These are phyloP conservation scores for Spilogale gracilis DNA, from an alignment of 2,113 vertebrate species.

Conservation along the genomic window DNA sequence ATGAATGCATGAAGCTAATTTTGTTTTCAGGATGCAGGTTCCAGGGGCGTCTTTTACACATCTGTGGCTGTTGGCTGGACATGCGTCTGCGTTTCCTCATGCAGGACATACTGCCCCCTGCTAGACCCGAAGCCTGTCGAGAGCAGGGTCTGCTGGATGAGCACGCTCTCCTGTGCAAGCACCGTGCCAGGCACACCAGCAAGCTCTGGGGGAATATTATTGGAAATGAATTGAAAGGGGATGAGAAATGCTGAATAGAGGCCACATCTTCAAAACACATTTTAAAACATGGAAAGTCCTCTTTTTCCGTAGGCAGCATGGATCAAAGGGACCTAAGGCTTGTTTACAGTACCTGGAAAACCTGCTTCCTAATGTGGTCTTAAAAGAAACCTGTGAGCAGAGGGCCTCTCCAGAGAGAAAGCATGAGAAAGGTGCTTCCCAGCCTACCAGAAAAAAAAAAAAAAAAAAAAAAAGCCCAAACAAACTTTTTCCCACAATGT, in stretches of 20 bases:
- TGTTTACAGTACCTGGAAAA: neutral
- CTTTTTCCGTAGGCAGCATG: neutral
- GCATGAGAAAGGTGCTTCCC: neutral
- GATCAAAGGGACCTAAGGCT: neutral
- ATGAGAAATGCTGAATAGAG: neutral
- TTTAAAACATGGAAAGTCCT: neutral
- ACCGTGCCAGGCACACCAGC: neutral
- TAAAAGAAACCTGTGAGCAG: neutral
- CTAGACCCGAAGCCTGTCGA: rapidly evolving
- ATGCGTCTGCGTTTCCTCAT: neutral
- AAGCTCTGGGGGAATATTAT: neutral
- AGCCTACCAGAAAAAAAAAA: neutral
- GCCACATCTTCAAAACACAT: neutral
- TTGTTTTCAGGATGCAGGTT: neutral
- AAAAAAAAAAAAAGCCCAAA: neutral
- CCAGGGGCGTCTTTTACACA: neutral
- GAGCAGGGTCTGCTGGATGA: rapidly evolving
- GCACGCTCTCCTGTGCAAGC: rapidly evolving
- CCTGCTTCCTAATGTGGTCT: neutral
- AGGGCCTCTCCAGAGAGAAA: neutral
- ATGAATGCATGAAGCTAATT: neutral
- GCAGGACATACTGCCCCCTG: neutral
- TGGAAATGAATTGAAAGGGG: neutral
- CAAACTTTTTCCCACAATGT: rapidly evolving
- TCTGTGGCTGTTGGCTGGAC: neutral